Evolutionary conservation across 2,113 vertebrate genomes (phyloP).

Genomic region (Halcyon malimbica): DNA sequence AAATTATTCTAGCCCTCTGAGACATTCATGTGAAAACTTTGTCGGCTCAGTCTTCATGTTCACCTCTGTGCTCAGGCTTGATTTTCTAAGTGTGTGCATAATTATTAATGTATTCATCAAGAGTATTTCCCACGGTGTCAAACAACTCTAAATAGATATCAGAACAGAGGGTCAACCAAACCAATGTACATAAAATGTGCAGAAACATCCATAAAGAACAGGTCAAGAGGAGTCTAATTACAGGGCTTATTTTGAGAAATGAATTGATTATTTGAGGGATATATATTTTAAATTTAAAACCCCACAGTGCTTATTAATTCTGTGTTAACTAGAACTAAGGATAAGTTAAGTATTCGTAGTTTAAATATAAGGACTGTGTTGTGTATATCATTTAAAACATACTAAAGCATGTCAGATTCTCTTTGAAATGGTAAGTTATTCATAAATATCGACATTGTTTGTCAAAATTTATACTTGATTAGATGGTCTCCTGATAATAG

Average conservation of each 20-base stretch:
- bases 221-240: neutral
- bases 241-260: neutral
- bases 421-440: neutral
- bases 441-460: neutral
- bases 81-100: neutral
- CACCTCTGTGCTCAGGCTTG: neutral
- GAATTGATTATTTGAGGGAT: neutral
- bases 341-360: neutral
- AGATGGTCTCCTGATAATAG: neutral
- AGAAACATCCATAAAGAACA: neutral
- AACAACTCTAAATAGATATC: neutral
- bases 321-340: neutral
- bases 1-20: neutral
- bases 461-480: neutral
- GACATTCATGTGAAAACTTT: neutral
- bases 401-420: neutral
- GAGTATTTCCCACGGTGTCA: neutral
- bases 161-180: constrained; percentile 18
- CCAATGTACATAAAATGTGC: neutral
- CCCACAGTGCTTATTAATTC: neutral
- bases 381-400: neutral
- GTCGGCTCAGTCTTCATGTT: neutral
- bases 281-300: neutral
- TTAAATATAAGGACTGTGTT: neutral
- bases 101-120: constrained; percentile 14